A percentile compares a stretch with the other conserved stretches of the same genome.
Conservation (phyloP, 2,888 invertebrate genomes). For the Pedicia rivosa region DNA sequence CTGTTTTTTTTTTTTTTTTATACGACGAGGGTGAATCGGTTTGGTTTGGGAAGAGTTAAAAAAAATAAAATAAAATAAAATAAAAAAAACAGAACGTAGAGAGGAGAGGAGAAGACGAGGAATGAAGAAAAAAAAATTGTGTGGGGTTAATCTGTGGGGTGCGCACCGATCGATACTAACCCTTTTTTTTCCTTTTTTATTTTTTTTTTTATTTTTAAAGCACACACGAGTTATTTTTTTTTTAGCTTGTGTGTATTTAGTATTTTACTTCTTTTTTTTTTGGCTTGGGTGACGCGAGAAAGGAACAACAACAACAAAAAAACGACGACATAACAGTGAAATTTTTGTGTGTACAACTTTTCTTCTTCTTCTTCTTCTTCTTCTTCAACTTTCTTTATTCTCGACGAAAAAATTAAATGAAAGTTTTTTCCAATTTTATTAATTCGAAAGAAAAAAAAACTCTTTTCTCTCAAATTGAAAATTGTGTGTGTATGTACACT, state of each 20-base stretch:
- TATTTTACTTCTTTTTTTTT: background rate
- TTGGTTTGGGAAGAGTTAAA: too few species aligned
- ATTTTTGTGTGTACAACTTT: too few species aligned
- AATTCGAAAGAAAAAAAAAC: too few species aligned
- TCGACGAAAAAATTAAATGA: too few species aligned
- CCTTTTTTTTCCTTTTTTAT: slow-evolving; percentile 1
- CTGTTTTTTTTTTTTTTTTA: slow-evolving; percentile 1
- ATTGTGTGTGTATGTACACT: too few species aligned
- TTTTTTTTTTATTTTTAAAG: slow-evolving; percentile 1
- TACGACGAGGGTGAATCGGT: slow-evolving; percentile 3
- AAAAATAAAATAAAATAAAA: background rate
- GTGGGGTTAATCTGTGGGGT: slow-evolving; percentile 5
- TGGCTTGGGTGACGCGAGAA: background rate
- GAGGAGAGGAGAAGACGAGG: too few species aligned
- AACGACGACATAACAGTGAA: too few species aligned
- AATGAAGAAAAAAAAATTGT: background rate
- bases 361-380: too few species aligned
- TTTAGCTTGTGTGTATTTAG: slow-evolving; percentile 1
- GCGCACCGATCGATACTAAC: slow-evolving; percentile 1
- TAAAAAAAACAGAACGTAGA: background rate
- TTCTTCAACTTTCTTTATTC: too few species aligned
- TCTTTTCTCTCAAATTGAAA: too few species aligned
- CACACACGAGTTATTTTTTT: background rate
- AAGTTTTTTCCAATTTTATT: too few species aligned
- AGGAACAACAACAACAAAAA: background rate